Base-by-base conservation (phyloP, 92 coral and sea anemone species). In the Isaurus tuberculatus region DNA sequence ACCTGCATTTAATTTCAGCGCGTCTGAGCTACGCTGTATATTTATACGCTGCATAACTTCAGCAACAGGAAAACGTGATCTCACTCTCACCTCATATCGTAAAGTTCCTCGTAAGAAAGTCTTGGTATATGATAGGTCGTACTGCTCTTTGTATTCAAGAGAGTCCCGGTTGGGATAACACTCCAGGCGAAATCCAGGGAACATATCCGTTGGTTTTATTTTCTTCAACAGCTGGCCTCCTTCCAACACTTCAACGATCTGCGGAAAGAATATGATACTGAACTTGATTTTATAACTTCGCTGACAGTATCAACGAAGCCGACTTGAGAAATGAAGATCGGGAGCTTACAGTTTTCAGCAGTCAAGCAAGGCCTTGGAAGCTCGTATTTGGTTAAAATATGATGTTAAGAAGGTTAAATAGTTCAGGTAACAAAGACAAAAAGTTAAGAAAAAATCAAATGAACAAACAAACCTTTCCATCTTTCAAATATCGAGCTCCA, bases 141-240 rank as follows among this genome's bases (percentile, higher is more conserved):
- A 95, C 65, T 86, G 84, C 8, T 92, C 91, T n/a, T 90, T 89
- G 68, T 95, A 95, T 23, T 71, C 79, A 8, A 87, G 80, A 0
- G 98, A 94, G 85, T 95, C 94, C 10, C 98, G 86, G 90, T 95
- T 95, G 1, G 98, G 98, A 42, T 94, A 94, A 25, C 92, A 91
- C 43, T 95, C 98, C 66, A 95, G 81, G 23, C 94, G 88, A 83
- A 85, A 95, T 55, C 98, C 98, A 5, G 98, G 98, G 51, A 95
- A 88, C 80, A 91, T 91, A 75, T 86, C 87, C 8, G 98, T 95
- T 16, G 94, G 93, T 77, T 86, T 92, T 64, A 94, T 91, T 40
- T 95, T 94, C 13, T 94, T 82, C n/a, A 95, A 85, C 27, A 95
- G 37, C 19, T 87, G 83, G 6, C 97, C 97, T 0, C 97, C 98